Conservation (phyloP, 2,113 vertebrate species). For the Trachemys scripta region DNA sequence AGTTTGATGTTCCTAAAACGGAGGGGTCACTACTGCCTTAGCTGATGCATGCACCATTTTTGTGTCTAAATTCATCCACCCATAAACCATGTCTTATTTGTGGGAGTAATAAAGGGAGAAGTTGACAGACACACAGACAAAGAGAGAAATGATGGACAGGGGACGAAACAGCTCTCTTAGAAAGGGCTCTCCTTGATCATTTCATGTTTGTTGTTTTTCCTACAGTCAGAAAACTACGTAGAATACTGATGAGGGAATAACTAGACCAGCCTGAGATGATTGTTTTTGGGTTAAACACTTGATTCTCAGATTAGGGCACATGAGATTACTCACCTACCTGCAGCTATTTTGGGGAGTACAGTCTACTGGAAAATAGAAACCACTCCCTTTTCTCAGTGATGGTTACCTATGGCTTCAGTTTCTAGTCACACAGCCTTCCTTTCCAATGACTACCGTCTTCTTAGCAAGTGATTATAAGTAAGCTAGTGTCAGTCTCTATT, state of each 20-base stretch:
- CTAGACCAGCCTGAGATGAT: not conserved
- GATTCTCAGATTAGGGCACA: not conserved
- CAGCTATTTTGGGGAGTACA: rapidly evolving
- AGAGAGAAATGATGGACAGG: not conserved
- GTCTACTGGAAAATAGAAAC: no score
- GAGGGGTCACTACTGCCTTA: not conserved
- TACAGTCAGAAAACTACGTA: not conserved
- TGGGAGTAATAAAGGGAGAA: not conserved
- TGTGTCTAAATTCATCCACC: not conserved
- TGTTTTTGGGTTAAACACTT: not conserved
- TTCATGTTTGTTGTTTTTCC: rapidly evolving
- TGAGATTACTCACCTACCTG: not conserved
- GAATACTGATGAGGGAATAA: not conserved
- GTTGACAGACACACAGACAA: not conserved
- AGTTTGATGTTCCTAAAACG: not conserved
- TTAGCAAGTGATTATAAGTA: not conserved
- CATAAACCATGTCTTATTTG: not conserved
- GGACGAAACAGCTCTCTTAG: not conserved
- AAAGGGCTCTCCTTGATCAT: not conserved
- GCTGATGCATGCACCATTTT: not conserved
- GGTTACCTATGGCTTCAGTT: not conserved
- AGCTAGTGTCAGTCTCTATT: rapidly evolving
- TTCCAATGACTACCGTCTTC: not conserved
- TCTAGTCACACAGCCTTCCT: not conserved
- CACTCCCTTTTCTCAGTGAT: not conserved